phyloP scores from a whole-genome alignment of 35 echinoderm and acorn worm genomes.

The Eucidaris tribuloides region DNA sequence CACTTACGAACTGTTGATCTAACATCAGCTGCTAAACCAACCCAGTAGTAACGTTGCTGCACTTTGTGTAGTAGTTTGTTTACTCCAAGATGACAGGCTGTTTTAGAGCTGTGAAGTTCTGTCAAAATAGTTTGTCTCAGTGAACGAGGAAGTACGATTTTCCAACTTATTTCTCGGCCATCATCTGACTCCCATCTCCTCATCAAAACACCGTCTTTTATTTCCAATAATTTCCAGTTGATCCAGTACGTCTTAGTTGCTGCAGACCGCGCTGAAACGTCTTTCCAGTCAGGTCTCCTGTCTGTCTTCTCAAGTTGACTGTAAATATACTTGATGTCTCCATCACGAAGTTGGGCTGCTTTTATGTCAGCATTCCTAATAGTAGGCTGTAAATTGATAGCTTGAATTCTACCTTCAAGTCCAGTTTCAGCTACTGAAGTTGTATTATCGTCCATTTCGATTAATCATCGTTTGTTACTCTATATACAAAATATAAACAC shows the following conservation, averaged over 20 bases:
- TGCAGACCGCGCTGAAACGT: background rate
- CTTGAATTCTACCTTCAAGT: too few species aligned
- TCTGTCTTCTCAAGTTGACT: background rate
- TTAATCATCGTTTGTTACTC: too few species aligned
- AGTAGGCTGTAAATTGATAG: too few species aligned
- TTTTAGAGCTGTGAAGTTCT: slow-evolving; percentile 17
- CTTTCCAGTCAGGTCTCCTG: background rate
- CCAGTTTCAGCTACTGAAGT: too few species aligned
- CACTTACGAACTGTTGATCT: slow-evolving; percentile 3
- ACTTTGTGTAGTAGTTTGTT: slow-evolving; percentile 21
- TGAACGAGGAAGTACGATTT: slow-evolving; percentile 13
- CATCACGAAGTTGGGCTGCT: too few species aligned
- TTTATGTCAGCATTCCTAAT: too few species aligned
- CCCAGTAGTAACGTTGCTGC: slow-evolving; percentile 26
- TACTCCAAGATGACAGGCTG: slow-evolving; percentile 29
- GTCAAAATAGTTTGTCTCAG: background rate
- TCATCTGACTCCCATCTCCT: slow-evolving; percentile 8
- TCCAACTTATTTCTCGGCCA: background rate
- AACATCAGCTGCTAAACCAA: slow-evolving; percentile 33
- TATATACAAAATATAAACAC: too few species aligned
- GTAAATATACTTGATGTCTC: too few species aligned
- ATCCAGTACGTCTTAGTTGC: background rate
- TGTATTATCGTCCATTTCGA: too few species aligned
- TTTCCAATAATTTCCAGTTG: background rate
- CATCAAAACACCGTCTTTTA: background rate